A percentile compares a stretch with the other conserved stretches of the same genome.
phyloP scores from a whole-genome alignment of 2,113 vertebrate genomes.

The Procavia capensis region DNA sequence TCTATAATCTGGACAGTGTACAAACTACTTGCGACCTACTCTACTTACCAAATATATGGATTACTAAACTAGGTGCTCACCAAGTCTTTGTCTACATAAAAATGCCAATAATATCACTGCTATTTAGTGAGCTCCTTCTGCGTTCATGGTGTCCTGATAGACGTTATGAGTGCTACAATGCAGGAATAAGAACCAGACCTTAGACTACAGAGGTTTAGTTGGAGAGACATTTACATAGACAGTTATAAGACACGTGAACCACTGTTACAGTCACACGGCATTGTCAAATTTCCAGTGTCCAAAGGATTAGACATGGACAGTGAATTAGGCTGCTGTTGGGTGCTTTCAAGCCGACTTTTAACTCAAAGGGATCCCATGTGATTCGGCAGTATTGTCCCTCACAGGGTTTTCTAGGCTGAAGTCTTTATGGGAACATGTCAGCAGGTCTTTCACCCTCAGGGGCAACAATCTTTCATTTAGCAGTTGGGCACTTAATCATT shows the following conservation, averaged over 20 bases:
- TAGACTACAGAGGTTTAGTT: background rate
- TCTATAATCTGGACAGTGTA: background rate
- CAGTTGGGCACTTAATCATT: too few relatives aligned
- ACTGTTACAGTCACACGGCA: background rate
- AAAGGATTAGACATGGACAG: background rate
- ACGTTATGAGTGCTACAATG: background rate
- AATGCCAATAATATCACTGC: background rate
- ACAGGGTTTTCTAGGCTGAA: too few relatives aligned
- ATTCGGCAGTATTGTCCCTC: too few relatives aligned
- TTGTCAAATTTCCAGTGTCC: background rate
- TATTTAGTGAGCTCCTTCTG: background rate
- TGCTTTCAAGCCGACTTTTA: too few relatives aligned
- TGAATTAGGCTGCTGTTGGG: too few relatives aligned
- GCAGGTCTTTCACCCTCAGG: too few relatives aligned
- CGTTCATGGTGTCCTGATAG: background rate
- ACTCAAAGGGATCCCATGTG: too few relatives aligned
- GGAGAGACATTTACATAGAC: slow-evolving; percentile 8
- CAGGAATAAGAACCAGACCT: background rate
- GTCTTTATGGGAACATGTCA: too few relatives aligned
- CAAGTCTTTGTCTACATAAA: background rate
- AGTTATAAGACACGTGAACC: slow-evolving; percentile 25
- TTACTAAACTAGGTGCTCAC: background rate
- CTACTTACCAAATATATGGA: background rate
- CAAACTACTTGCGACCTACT: background rate
- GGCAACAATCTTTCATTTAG: too few relatives aligned